Conservation (phyloP, 2,888 invertebrate species). For the Athrips mouffetella region DNA sequence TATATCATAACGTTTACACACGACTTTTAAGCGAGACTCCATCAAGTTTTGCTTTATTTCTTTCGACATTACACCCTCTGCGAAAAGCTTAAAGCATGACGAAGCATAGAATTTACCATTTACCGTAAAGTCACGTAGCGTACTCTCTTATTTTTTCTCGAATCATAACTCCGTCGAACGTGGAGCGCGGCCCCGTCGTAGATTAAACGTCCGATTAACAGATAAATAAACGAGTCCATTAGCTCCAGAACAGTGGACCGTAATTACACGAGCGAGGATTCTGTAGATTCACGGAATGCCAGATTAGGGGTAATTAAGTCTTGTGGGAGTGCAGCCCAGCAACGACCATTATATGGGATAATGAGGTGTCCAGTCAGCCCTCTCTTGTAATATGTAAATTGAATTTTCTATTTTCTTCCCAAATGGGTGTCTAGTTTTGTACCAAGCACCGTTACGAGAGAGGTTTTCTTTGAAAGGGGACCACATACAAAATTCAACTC, state of each 20-base stretch:
- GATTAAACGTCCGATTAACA: constrained; percentile 46
- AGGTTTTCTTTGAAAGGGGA: constrained; percentile 11
- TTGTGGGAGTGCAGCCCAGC: constrained; percentile 60
- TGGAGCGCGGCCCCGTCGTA: constrained; percentile 26
- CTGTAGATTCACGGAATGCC: constrained; percentile 65
- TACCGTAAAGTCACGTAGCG: not conserved
- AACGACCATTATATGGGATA: constrained; percentile 68
- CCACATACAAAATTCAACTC: constrained; percentile 13
- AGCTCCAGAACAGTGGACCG: constrained; percentile 60
- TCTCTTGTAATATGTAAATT: constrained; percentile 70
- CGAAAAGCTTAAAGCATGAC: constrained; percentile 3
- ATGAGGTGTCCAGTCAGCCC: constrained; percentile 71
- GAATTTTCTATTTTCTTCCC: constrained; percentile 57
- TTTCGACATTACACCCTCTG: constrained; percentile 23
- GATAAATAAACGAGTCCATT: constrained; percentile 67
- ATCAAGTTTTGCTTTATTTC: constrained; percentile 48
- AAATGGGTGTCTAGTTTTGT: constrained; percentile 42
- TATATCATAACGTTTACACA: constrained; percentile 67
- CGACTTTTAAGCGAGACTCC: constrained; percentile 37
- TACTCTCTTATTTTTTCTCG: not conserved
- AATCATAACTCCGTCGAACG: not conserved
- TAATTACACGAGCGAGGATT: constrained; percentile 62
- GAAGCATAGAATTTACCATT: not conserved
- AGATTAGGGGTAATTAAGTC: constrained; percentile 74
- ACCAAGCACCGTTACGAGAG: constrained; percentile 10